Evolutionary conservation across 2,113 vertebrate genomes (phyloP), one percentile per base, ranked within the genome.

Genomic region (Cephalopterus ornatus): DNA sequence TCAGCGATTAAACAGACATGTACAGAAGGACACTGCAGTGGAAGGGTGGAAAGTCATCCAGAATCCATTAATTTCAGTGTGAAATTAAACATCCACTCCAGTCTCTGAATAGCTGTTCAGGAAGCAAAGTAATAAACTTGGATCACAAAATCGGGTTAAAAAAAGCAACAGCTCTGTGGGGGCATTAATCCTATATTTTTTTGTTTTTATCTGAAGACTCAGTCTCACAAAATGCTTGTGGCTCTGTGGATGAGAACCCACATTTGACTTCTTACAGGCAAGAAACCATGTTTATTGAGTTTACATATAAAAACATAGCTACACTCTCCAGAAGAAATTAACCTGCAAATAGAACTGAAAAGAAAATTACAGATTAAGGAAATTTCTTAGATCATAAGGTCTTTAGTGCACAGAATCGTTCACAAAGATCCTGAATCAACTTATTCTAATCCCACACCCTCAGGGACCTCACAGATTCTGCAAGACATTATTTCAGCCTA

Each of bases 221-320:
- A 28, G 12, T n/a, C 6, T n/a, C 37, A 8, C 17, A 77, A 85
- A 91, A 49, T 7, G 11, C 14, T 47, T 52, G n/a, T 61, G 33
- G 11, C 33, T 92, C 52, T 82, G 23, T 7, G 71, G 27, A 27
- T 59, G 14, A 68, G 28, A 65, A 20, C 5, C 27, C 17, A 49
- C 4, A 4, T 28, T 46, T 71, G 15, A 68, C 12, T 65, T 61
- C 53, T 79, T 44, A 68, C 2, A 61, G 24, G 20, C 19, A 92
- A 76, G 8, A 5, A 3, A 73, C 24, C 5, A 14, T 0, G 0
- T 37, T n/a, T 6, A 24, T 14, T 84, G 47, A 47, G 77, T 33
- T 79, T 56, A 39, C 16, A 65, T 17, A 35, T 30, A 28, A 62
- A 83, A 58, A 65, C 3, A 39, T 0, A 42, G 26, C 9, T 61